Evolutionary conservation across 2,797 vertebrate genomes (phyloP).

Genomic region (Harpagifer antarcticus): DNA sequence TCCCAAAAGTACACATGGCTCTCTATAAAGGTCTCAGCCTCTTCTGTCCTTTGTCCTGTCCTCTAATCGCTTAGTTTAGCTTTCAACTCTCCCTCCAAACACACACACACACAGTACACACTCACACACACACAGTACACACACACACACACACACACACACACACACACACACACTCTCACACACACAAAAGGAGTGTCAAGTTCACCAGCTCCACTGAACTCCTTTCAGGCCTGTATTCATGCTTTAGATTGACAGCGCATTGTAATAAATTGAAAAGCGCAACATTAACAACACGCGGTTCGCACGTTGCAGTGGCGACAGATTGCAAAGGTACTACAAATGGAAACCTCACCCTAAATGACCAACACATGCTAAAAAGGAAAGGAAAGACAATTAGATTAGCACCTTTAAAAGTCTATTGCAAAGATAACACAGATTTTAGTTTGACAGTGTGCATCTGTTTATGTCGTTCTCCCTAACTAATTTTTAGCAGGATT

Average conservation of each 20-base stretch:
- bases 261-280: constrained; percentile 21
- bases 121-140: no score
- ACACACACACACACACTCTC: constrained; percentile 1
- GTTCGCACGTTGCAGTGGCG: background rate
- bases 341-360: background rate
- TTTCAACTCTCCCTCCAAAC: constrained; percentile 43
- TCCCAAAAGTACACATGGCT: constrained; percentile 38
- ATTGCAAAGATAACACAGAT: background rate
- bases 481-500: background rate
- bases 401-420: background rate
- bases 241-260: constrained; percentile 17
- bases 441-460: background rate
- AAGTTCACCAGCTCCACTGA: constrained; percentile 44
- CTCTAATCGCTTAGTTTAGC: constrained; percentile 48
- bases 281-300: background rate
- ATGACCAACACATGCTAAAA: background rate
- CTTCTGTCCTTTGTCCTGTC: constrained; percentile 56
- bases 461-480: background rate
- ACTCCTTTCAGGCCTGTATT: constrained; percentile 21
- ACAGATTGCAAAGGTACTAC: background rate
- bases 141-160: constrained; percentile 9
- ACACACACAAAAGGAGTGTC: constrained; percentile 21
- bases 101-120: constrained; percentile 14
- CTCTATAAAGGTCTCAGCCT: constrained; percentile 45
- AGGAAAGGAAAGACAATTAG: background rate